A percentile compares a stretch with the other conserved stretches of the same genome.
Evolutionary conservation across 2,888 invertebrate species (phyloP).

Genomic region (Chloroclystis v-ata): DNA sequence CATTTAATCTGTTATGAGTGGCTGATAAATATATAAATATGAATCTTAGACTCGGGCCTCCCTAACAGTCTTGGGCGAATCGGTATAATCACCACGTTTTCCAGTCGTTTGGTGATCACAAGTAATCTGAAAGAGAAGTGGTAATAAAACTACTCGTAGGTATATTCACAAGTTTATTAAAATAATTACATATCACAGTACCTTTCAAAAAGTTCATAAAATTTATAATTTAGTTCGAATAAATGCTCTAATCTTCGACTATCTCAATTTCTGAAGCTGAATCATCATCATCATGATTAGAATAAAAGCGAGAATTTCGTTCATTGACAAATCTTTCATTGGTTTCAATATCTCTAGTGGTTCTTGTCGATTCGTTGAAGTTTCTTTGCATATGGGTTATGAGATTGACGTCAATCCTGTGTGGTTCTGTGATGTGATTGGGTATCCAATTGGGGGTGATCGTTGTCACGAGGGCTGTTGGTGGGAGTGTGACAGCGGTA

Average conservation of each 20-base stretch:
- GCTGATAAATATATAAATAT: no score
- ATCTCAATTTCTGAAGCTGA: constrained; percentile 60
- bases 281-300: constrained; percentile 29
- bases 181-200: no score
- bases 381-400: not conserved
- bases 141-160: no score
- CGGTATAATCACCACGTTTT: no score
- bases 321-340: constrained; percentile 1
- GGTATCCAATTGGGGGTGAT: constrained; percentile 16
- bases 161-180: no score
- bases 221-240: not conserved
- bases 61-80: no score
- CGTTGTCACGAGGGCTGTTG: constrained; percentile 35
- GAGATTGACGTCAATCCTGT: not conserved
- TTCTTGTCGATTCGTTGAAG: not conserved
- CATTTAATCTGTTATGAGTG: no score
- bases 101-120: no score
- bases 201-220: no score
- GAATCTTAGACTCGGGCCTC: no score
- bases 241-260: constrained; percentile 32
- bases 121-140: no score
- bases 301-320: constrained; percentile 2
- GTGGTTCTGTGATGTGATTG: not conserved
- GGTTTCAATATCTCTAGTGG: not conserved
- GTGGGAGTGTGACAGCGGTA: constrained; percentile 51